Evolutionary conservation across 2,113 vertebrate genomes (phyloP), one percentile per base, ranked within the genome.

Genomic region (Chaenocephalus aceratus): DNA sequence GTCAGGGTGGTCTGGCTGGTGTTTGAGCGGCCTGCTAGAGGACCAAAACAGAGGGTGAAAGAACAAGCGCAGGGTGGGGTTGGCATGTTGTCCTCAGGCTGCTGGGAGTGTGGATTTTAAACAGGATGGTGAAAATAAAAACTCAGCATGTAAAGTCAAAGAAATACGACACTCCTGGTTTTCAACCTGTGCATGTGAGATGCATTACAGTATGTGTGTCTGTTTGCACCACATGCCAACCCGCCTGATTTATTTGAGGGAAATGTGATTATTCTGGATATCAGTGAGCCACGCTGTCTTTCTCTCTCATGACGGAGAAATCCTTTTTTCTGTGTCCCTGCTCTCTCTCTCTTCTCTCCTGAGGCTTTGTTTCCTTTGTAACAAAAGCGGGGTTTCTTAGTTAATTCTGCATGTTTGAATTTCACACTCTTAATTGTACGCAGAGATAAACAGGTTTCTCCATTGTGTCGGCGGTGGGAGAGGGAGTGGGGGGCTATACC

Each of bases 361-460:
- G 82, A 86, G 89, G 88, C 89, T 91, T 94, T 95, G 90, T 91
- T 88, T 91, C 87, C 91, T 94, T 92, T 94, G 91, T 89, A 91
- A 94, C 89, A 93, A 94, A 93, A 91, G 88, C 87, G 21, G 82
- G 84, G 86, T 94, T 92, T 94, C 85, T 92, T 92, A 88, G 88
- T 95, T 95, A 94, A 93, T 91, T 88, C 87, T 52, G 59, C 91
- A 80, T 94, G 95, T 95, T 94, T 84, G 79, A 91, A 95, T 95
- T 94, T 95, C 91, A 95, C 91, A 92, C 92, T 94, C 88, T 80
- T 94, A 93, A 95, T 94, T 93, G 88, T 90, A 83, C 68, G 45
- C 51, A 77, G 82, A 94, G 94, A 95, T 95, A 95, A 95, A 94
- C 85, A 89, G 88, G 89, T 90, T 93, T 91, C 84, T 89, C 74